Percentiles rank a stretch among this genome's conserved stretches.
Evolutionary conservation across 2,888 invertebrate species (phyloP).

Genomic region (Leucozona laternaria): DNA sequence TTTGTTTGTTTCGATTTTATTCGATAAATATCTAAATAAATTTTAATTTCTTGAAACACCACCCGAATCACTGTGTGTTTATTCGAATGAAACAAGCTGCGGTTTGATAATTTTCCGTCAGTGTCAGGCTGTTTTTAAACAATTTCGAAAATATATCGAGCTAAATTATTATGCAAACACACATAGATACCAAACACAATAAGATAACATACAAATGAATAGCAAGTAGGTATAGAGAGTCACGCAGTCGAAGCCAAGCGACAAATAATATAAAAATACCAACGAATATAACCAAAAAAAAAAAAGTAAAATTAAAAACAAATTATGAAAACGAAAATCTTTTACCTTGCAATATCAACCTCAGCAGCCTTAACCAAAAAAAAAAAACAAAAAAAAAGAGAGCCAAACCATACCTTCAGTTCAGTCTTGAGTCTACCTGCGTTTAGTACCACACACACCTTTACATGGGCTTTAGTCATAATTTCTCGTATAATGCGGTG

Average conservation of each 20-base stretch:
- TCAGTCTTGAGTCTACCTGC: constrained; percentile 45
- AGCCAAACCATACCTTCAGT: constrained; percentile 48
- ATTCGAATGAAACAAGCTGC: constrained; percentile 84
- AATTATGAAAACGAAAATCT: constrained; percentile 75
- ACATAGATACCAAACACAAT: constrained; percentile 66
- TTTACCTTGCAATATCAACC: constrained; percentile 50
- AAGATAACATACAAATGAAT: constrained; percentile 52
- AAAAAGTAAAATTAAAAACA: constrained; percentile 63
- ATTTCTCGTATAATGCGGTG: constrained; percentile 63
- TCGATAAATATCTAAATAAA: not conserved
- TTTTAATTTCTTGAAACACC: constrained; percentile 68
- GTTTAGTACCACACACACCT: constrained; percentile 53
- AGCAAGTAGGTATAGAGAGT: constrained; percentile 23
- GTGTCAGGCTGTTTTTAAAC: constrained; percentile 84
- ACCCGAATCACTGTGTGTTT: constrained; percentile 83
- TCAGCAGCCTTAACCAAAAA: too few relatives aligned
- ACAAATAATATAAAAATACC: constrained; percentile 58
- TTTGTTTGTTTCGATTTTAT: not conserved
- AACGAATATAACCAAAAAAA: constrained; percentile 79
- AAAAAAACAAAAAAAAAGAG: constrained; percentile 3
- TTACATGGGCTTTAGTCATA: constrained; percentile 55
- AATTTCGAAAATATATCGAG: constrained; percentile 80
- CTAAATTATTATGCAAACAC: constrained; percentile 79
- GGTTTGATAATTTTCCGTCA: constrained; percentile 84
- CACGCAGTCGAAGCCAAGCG: constrained; percentile 32